Base-by-base conservation (phyloP, 1,140 invertebrate genomes). In the Neodiprion virginianus region DNA sequence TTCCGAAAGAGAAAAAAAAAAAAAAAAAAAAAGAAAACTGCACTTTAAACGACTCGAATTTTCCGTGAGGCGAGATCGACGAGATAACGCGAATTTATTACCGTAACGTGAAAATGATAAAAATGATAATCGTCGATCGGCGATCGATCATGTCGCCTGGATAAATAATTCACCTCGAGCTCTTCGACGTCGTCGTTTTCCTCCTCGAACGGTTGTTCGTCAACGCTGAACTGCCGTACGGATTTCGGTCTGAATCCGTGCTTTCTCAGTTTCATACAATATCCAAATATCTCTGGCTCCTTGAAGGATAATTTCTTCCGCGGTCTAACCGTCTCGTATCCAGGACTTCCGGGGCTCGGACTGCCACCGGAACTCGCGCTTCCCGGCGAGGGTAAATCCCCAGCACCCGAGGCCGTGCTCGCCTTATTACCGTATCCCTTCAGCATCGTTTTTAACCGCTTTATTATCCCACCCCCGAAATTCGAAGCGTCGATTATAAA, bases 221-320 rank as follows among this genome's bases (percentile, higher is more conserved):
- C 81, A 71, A 80, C 75, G 61, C 74, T 76, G 12, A 76, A 67
- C 67, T 77, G 74, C 74, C 40, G 70, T 40, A 74, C 21, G 14
- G 69, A 40, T 74, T 79, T 79, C 10, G 73, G 50, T 71, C 65
- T 69, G 48, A 74, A 77, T 14, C 74, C 23, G 4, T 81, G 79
- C 70, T 83, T 87, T 76, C 85, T 85, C 76, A 87, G 79, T 75
- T 85, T 86, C 74, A 87, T 80, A 72, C 85, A 82, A 73, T 83
- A 87, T 7, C 88, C 86, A 74, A 93, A 89, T n/a, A 94, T 93
- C 86, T 95, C 94, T 1, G 95, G 95, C 80, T 96, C 95, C 73
- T 95, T 92, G 82, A 96, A 96, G 0, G 94, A 96, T 1, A 96
- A 87, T 81, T 96, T 96, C 85, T 96, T 96, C 28, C 94, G 89